Evolutionary conservation across 1,140 invertebrate species (phyloP), one percentile per base, ranked within the genome.

Genomic region (Hydropsyche tenuis): DNA sequence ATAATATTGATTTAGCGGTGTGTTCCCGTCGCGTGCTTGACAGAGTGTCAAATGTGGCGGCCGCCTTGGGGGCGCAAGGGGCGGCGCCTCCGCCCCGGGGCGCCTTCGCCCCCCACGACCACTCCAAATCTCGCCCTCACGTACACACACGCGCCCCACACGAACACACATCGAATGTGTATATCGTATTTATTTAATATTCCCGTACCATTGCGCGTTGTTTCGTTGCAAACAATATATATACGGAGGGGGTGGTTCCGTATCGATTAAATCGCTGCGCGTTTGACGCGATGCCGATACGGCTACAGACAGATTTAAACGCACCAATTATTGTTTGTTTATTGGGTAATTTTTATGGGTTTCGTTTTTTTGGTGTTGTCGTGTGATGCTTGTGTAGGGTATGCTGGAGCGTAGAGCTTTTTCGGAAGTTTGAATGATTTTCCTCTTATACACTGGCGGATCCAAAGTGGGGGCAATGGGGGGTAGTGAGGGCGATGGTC

Each of bases 1-100:
- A 70, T 70, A 48, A 70, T 70, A 70, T 70, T 70, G 68, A 70
- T 70, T 70, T 70, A 70, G 42, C 68, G 68, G 42, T 70, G 68
- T 70, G 68, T 70, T 70, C 68, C 45, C 68, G 68, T 70, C 51
- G 68, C 68, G 68, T 70, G 68, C 68, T 70, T 70, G 68, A 70
- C 68, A 70, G 68, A 70, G 68, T 70, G 68, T 70, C 68, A 70
- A 70, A 70, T 70, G 68, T 70, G 43, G 43, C 68, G 43, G 37
- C 48, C 23, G 68, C 48, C 68, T 20, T 16, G 27, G 68, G 48
- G 18, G 45, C 66, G 18, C 65, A 16, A 1, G 14, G 43, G 65
- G 42, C 43, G 22, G 43, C 51, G 65, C 68, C 25, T 12, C 23
- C 23, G 23, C 51, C 20, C 20, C 45, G 64, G 22, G n/a, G n/a